Evolutionary conservation across 2,113 vertebrate genomes (phyloP).

Genomic region (Pluvialis apricaria): DNA sequence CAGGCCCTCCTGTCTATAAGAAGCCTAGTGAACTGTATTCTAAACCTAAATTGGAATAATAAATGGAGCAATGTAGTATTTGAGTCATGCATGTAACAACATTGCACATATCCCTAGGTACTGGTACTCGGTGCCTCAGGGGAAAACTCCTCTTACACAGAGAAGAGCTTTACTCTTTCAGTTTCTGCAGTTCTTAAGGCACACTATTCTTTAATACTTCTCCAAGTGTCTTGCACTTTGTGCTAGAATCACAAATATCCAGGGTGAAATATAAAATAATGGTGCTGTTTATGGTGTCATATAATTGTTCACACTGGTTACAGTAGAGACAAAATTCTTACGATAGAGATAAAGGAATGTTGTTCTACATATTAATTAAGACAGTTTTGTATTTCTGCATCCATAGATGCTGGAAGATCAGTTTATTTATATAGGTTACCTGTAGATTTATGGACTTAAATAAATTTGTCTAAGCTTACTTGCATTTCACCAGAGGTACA

Average conservation of each 20-base stretch:
- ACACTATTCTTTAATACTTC: not conserved
- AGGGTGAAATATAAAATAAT: not conserved
- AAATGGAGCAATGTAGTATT: not conserved
- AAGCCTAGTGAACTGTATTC: not conserved
- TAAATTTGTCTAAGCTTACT: not conserved
- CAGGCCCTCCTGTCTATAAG: not conserved
- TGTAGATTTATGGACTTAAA: not conserved
- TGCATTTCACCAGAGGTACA: not conserved
- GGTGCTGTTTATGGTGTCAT: not conserved
- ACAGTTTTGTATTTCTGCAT: not conserved
- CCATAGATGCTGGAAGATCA: not conserved
- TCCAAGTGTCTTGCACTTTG: not conserved
- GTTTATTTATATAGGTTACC: not conserved
- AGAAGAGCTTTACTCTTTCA: not conserved
- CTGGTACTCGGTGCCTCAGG: accelerated
- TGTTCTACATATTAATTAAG: not conserved
- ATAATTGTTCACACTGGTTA: not conserved
- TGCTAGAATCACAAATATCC: not conserved
- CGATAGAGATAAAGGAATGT: not conserved
- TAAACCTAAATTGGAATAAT: not conserved
- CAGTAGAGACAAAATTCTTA: not conserved
- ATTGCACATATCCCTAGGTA: not conserved
- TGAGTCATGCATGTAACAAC: not conserved
- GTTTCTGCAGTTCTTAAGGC: not conserved
- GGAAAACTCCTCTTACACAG: not conserved